phyloP scores from a whole-genome alignment of 2,113 vertebrate species.

The Crotalus viridis region DNA sequence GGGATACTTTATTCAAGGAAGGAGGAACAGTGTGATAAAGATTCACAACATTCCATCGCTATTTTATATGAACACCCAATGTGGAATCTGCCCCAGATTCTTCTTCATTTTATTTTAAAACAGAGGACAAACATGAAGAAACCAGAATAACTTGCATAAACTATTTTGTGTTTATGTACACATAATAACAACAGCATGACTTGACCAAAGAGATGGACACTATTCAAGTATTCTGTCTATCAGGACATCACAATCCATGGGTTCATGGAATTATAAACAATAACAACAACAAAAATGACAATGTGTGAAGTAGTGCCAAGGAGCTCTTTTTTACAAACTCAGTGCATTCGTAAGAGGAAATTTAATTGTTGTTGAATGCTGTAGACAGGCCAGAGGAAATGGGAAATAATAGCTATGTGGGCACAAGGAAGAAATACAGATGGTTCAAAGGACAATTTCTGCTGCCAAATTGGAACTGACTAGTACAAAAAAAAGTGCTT shows the following conservation, averaged over 20 bases:
- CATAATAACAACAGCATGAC: background rate
- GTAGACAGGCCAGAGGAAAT: conserved; percentile 19
- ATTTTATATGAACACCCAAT: background rate
- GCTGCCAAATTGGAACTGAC: conserved; percentile 42
- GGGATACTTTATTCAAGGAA: background rate
- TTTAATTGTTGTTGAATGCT: background rate
- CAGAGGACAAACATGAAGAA: background rate
- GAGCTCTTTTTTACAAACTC: conserved; percentile 8
- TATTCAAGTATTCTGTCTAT: background rate
- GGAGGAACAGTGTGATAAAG: background rate
- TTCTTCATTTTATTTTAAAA: background rate
- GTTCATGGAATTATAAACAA: background rate
- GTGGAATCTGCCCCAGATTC: background rate
- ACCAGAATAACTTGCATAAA: background rate
- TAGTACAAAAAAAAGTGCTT: background rate
- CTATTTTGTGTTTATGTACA: background rate
- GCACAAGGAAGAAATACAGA: conserved; percentile 41
- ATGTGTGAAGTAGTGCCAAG: background rate
- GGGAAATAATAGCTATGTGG: conserved; percentile 38
- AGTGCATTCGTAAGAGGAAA: conserved; percentile 34
- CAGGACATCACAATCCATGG: background rate
- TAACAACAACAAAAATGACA: background rate
- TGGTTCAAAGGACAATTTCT: conserved; percentile 37
- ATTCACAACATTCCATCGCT: background rate
- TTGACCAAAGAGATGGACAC: background rate